Base-by-base conservation (phyloP, 2,888 invertebrate species). In the Aspidapion aeneum region DNA sequence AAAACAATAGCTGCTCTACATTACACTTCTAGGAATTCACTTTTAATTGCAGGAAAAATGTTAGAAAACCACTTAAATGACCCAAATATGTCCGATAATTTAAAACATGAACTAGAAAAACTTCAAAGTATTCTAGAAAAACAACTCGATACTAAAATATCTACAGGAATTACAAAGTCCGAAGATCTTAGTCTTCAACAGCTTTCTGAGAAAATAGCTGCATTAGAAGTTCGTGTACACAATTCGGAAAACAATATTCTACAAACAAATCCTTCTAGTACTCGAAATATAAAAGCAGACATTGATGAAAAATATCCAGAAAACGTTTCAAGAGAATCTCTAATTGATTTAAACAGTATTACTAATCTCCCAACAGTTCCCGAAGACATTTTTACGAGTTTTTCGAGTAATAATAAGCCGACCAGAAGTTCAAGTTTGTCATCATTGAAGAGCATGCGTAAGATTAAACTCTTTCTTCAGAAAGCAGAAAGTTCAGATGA, bases 241-340 rank as follows among this genome's bases (percentile, higher is more conserved):
- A 64, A 55, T 19, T 66, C 66, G 19, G 72, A 72, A 70, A 76
- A 65, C 68, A 71, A 66, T 64, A 64, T 62, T 57, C 63, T 62
- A 19, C 67, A 71, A 2, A 73, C 35, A 3, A 65, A 75, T 18
- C 69, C 70, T 1, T 70, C 72, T 1, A 75, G 72, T 63, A 77
- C 74, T 50, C 72, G 72, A 22, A 79, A 75, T 57, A 56, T 62
- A 2, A 65, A 79, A 63, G 77, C 77, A n/a, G 81, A 81, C 63
- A 70, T 81, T 1, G 80, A 82, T 64, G 82, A 82, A 71, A 81
- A 81, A 69, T 82, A 82, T 72, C 82, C 82, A 0, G 81, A 81
- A 66, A 80, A 79, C 70, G 75, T 79, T 71, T 81, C 81, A 1
- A 74, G 78, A 49, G 81, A 82, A 64, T 81, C 81, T 1, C 69